A percentile compares a stretch with the other conserved stretches of the same genome.
Conservation (phyloP, 2,113 vertebrate species). For the Vulpes ferrilata region DNA sequence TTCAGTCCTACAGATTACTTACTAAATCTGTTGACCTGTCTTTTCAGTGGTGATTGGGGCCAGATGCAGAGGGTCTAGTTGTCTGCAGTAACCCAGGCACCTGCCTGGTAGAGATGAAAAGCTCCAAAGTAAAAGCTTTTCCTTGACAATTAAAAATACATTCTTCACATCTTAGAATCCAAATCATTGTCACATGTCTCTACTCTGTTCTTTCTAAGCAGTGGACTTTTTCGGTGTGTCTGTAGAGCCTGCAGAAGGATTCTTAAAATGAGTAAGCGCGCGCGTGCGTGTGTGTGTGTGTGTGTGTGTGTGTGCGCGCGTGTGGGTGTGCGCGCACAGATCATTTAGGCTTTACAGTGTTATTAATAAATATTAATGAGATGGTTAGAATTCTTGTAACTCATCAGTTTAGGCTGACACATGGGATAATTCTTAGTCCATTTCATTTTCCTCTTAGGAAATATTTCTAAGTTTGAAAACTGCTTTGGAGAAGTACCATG, state of each 20-base stretch:
- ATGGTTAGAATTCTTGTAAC: not conserved
- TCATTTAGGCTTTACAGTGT: not conserved
- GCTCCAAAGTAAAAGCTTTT: not conserved
- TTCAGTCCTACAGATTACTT: not conserved
- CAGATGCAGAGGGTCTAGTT: not conserved
- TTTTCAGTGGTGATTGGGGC: not conserved
- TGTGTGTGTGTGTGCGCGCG: not conserved
- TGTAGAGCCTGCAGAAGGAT: not conserved
- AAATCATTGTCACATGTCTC: not conserved
- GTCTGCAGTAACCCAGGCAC: not conserved
- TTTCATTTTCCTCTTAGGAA: conserved; percentile 66
- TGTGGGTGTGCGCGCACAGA: too few relatives aligned
- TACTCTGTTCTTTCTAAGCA: not conserved
- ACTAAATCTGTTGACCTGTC: not conserved
- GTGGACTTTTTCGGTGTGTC: not conserved
- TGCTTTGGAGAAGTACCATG: conserved; percentile 80
- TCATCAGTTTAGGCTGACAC: not conserved
- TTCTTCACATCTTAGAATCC: not conserved
- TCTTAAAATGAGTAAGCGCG: not conserved
- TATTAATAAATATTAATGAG: not conserved
- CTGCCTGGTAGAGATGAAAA: not conserved
- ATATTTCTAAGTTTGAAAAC: conserved; percentile 77
- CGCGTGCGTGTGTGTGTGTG: fast-evolving
- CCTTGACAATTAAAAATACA: not conserved
- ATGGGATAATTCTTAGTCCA: not conserved